Conservation (phyloP, 2,888 invertebrate genomes). For the Catocala fraxini region DNA sequence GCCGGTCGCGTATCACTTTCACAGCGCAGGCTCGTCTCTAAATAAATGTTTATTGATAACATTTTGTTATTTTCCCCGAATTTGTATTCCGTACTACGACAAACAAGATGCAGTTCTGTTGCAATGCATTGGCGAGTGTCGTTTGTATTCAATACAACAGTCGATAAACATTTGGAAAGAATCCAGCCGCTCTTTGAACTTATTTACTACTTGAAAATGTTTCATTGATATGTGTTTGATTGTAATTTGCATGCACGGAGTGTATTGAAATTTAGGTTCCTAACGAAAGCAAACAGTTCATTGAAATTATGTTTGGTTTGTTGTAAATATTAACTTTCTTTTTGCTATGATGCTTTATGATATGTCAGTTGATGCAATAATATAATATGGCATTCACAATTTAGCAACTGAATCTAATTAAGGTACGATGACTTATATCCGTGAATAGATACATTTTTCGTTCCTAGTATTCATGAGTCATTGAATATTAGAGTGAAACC, state of each 20-base stretch:
- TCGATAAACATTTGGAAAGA: slow-evolving; percentile 36
- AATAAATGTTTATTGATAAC: slow-evolving; percentile 61
- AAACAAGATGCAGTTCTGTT: slow-evolving; percentile 41
- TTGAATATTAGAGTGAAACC: slow-evolving; percentile 13
- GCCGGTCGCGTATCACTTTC: slow-evolving; percentile 75
- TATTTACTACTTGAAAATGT: slow-evolving; percentile 24
- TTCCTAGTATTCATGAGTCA: slow-evolving; percentile 16
- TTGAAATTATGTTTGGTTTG: too few species aligned
- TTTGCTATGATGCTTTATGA: too few species aligned
- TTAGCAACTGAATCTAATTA: too few species aligned
- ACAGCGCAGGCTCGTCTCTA: slow-evolving; percentile 61
- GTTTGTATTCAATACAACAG: slow-evolving; percentile 33
- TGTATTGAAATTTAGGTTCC: slow-evolving; percentile 7
- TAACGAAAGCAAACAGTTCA: slow-evolving; percentile 14
- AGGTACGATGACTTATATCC: neutral
- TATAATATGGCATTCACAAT: too few species aligned
- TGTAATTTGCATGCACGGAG: slow-evolving; percentile 34
- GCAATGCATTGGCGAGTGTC: slow-evolving; percentile 29
- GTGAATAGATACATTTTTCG: neutral
- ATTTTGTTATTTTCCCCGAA: slow-evolving; percentile 48
- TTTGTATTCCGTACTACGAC: slow-evolving; percentile 43
- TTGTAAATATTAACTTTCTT: slow-evolving; percentile 4
- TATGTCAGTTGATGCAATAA: too few species aligned
- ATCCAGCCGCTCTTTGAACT: slow-evolving; percentile 35
- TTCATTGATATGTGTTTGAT: slow-evolving; percentile 22